Percentiles rank a stretch among this genome's conserved stretches.
Conservation (phyloP, 2,797 vertebrate species). For the Melanotaenia nigrans region DNA sequence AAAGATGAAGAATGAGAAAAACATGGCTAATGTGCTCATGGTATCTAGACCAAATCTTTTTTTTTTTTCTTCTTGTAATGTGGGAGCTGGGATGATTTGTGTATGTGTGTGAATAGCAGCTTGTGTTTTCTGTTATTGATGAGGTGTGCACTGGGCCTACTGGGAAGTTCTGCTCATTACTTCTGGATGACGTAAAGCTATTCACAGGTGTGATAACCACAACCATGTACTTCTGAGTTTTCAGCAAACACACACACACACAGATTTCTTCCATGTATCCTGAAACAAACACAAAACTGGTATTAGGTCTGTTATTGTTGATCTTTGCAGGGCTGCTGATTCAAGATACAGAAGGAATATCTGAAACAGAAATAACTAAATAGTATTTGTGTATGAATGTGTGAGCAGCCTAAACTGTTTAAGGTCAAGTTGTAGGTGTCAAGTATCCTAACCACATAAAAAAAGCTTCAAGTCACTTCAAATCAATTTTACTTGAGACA, state of each 20-base stretch:
- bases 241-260: background rate
- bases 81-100: slow-evolving; percentile 28
- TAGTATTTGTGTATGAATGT: slow-evolving; percentile 17
- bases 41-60: slow-evolving; percentile 41
- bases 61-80: slow-evolving; percentile 18
- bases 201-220: slow-evolving; percentile 76
- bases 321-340: slow-evolving; percentile 42
- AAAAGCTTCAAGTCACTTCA: slow-evolving; percentile 24
- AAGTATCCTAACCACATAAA: slow-evolving; percentile 19
- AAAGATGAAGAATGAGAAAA: slow-evolving; percentile 51
- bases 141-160: slow-evolving; percentile 72
- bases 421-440: background rate
- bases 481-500: slow-evolving; percentile 62
- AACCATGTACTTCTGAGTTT: slow-evolving; percentile 30
- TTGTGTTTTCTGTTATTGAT: slow-evolving; percentile 74
- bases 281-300: slow-evolving; percentile 73
- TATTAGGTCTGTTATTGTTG: slow-evolving; percentile 73
- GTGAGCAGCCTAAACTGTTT: slow-evolving; percentile 21
- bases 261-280: slow-evolving; percentile 64
- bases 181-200: slow-evolving; percentile 65
- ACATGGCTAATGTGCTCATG: slow-evolving; percentile 35
- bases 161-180: slow-evolving; percentile 60
- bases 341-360: slow-evolving; percentile 26
- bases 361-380: slow-evolving; percentile 33
- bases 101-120: slow-evolving; percentile 33